Conservation (phyloP, 2,888 invertebrate genomes). For the Bugula neritina region DNA sequence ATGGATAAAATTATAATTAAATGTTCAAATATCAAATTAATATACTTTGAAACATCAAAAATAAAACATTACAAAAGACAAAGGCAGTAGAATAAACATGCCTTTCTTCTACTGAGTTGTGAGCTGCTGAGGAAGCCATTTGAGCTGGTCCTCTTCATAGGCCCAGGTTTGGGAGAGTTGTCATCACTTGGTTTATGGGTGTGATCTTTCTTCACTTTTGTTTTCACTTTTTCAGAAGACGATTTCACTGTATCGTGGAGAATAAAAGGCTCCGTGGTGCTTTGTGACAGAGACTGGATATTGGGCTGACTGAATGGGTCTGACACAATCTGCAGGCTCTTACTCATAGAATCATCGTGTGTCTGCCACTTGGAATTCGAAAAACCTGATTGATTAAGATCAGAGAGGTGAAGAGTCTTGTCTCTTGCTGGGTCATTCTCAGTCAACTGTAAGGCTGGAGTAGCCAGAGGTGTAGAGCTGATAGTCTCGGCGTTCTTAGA, state of each 20-base stretch:
- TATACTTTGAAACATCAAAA: too few species aligned
- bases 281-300: constrained; percentile 2
- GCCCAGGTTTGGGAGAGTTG: neutral
- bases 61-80: too few species aligned
- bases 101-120: constrained; percentile 22
- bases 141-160: constrained; percentile 2
- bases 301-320: neutral
- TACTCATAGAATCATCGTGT: neutral
- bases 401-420: neutral
- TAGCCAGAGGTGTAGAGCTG: neutral
- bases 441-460: neutral
- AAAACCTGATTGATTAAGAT: neutral
- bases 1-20: too few species aligned
- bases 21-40: too few species aligned
- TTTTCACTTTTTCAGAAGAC: neutral
- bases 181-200: neutral
- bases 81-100: too few species aligned
- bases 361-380: neutral
- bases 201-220: neutral
- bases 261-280: constrained; percentile 7
- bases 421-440: neutral
- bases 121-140: constrained; percentile 26
- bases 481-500: neutral
- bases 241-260: neutral
- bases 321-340: neutral